Evolutionary conservation across 2,113 vertebrate genomes (phyloP).

Genomic region (Sisor rabdophorus): DNA sequence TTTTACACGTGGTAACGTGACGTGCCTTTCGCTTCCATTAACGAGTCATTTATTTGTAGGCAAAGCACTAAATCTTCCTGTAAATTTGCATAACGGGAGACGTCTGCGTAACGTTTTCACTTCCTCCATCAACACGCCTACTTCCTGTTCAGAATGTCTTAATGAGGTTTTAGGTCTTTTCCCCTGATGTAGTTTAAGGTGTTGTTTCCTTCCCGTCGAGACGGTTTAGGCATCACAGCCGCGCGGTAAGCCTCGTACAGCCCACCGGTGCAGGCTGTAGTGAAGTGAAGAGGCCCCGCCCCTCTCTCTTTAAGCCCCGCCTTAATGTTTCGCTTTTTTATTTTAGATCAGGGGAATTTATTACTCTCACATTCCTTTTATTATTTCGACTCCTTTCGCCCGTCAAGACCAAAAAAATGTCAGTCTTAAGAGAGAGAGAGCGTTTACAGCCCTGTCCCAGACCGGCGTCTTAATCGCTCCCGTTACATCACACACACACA

Average conservation of each 20-base stretch:
- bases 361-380: background rate
- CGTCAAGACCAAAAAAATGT: background rate
- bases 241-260: too few species aligned
- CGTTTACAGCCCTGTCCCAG: background rate
- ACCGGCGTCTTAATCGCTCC: too few species aligned
- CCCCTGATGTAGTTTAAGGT: too few species aligned
- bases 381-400: background rate
- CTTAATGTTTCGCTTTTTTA: background rate
- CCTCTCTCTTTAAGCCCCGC: too few species aligned
- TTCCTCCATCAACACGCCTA: background rate
- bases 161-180: background rate
- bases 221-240: too few species aligned
- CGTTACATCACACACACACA: too few species aligned
- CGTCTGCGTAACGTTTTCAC: background rate
- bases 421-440: slow-evolving; percentile 9
- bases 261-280: too few species aligned
- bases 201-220: too few species aligned
- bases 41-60: background rate
- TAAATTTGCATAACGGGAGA: background rate
- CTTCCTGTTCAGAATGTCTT: slow-evolving; percentile 15
- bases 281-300: too few species aligned
- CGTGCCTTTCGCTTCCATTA: background rate
- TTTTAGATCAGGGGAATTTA: background rate
- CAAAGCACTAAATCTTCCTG: background rate
- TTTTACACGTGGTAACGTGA: too few species aligned